Evolutionary conservation across 2,888 invertebrate species (phyloP).

Genomic region (Orthosia cruda): DNA sequence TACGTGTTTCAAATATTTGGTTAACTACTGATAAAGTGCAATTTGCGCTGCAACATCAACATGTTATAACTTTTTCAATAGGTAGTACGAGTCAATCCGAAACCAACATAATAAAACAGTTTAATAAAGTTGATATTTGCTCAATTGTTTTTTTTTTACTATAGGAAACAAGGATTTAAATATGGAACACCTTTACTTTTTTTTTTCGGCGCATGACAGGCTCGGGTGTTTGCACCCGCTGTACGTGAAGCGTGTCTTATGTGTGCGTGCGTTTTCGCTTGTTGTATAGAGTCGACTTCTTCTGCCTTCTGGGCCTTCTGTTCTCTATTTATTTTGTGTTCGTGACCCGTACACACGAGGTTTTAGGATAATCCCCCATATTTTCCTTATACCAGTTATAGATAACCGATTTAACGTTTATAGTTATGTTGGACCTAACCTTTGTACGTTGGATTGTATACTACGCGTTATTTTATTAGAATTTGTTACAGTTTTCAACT

Average conservation of each 20-base stretch:
- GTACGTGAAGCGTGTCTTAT: neutral
- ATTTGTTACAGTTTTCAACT: neutral
- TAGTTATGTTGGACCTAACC: neutral
- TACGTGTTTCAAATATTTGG: no score
- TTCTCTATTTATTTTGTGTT: neutral
- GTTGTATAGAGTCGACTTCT: neutral
- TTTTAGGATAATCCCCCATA: conserved; percentile 1
- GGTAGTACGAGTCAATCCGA: no score
- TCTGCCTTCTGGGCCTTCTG: conserved; percentile 2
- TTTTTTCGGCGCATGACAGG: no score
- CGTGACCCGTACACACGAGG: neutral
- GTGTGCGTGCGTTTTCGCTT: neutral
- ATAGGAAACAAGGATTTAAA: no score
- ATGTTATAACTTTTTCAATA: no score
- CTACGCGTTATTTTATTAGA: neutral
- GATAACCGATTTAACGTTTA: neutral
- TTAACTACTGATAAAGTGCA: no score
- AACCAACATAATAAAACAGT: no score
- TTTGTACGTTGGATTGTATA: neutral
- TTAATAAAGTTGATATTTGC: no score
- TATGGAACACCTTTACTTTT: no score
- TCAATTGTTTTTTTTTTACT: no score
- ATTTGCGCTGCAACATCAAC: no score
- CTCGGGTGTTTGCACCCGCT: neutral
- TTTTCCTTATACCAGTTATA: conserved; percentile 21